Conservation (phyloP, 2,113 vertebrate genomes). For the Athene noctua region DNA sequence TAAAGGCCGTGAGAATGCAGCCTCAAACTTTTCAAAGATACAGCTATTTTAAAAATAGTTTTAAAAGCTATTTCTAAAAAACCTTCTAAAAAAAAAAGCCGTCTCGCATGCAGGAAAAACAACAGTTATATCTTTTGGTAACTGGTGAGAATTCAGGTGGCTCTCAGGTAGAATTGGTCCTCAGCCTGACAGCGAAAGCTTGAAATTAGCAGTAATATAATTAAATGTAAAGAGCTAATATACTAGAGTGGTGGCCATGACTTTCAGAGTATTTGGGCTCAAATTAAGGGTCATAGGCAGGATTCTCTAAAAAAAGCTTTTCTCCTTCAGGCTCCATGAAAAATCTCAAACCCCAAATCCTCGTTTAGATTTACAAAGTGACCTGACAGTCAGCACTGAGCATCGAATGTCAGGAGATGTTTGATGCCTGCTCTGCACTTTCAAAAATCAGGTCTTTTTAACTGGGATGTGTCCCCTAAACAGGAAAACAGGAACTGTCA, state of each 20-base stretch:
- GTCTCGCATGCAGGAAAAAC: background rate
- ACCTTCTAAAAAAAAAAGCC: background rate
- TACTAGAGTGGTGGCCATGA: rapidly evolving
- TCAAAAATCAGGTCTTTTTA: background rate
- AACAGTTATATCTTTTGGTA: background rate
- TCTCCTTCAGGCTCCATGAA: background rate
- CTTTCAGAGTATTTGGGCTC: background rate
- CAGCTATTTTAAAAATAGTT: background rate
- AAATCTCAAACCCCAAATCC: background rate
- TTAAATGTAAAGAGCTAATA: background rate
- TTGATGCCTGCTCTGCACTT: background rate
- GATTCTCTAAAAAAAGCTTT: background rate
- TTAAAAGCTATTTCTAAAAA: no score
- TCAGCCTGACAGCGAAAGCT: background rate
- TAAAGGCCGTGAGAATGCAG: background rate
- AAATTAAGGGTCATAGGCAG: background rate
- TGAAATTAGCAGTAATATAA: background rate
- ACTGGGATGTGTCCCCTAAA: background rate
- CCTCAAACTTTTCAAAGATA: background rate
- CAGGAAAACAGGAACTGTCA: background rate
- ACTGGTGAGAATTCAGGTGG: background rate
- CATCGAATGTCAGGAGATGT: rapidly evolving
- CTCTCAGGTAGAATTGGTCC: background rate
- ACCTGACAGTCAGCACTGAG: background rate
- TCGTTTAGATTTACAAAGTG: background rate